Evolutionary conservation across 1,140 invertebrate genomes (phyloP), one percentile per base, ranked within the genome.

Genomic region (Chionoecetes opilio): DNA sequence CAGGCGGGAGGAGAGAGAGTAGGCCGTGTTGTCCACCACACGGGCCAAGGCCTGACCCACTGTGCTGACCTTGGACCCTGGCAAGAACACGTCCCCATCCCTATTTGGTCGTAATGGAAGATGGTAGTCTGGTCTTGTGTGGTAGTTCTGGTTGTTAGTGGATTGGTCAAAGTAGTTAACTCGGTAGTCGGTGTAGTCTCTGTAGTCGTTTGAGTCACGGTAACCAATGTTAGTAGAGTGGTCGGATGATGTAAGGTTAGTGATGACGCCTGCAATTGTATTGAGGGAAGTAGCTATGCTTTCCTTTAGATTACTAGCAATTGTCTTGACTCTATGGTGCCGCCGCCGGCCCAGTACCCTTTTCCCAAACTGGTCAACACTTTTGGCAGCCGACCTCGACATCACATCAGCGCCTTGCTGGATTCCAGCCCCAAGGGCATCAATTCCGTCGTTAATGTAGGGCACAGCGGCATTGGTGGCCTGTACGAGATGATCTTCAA

Each of bases 1-100:
- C 63, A 98, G 98, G 96, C 98, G 98, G 97, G 98, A 98, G 46
- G 98, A 98, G 63, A 98, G 98, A 0, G 98, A 98, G 96, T 98
- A 98, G 38, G 98, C 97, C 0, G 98, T 98, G 87, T 96, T 94
- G 41, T 53, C 88, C 63, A 96, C 82, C 38, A 95, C 46, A 2
- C 63, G 38, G 0, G 38, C 63, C 35, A 93, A 41, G 31, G 92
- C 93, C 46, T 92, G 38, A 11, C 88, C 82, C 37, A 93, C 84
- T 17, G 88, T 38, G 37, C 32, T 11, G 29, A 91, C 89, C 29
- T 53, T 14, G 11, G 87, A n/a, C 34, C 53, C 29, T 41, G 26
- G 34, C n/a, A 17, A 26, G 17, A 8, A 26, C 32, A 14, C 21
- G 31, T 26, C 38, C 21, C 38, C 75, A 38, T 88, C 94, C 29